These are phyloP conservation scores for Gadus macrocephalus DNA, from an alignment of 2,113 vertebrate genomes.

Conservation along the genomic window DNA sequence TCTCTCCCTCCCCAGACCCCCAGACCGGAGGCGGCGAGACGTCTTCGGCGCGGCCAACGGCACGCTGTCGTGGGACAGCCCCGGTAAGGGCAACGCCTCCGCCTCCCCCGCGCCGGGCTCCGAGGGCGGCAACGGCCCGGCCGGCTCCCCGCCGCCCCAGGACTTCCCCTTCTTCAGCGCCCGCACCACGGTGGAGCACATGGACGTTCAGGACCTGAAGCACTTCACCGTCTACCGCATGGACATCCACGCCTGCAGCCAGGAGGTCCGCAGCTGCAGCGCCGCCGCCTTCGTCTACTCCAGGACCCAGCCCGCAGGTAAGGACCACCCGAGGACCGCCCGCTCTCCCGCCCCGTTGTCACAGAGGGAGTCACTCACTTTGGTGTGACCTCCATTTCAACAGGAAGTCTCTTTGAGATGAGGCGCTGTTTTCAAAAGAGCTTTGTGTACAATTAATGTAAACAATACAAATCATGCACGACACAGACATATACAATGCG, in stretches of 20 bases:
- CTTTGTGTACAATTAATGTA: too few species aligned
- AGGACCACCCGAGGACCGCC: slow-evolving; percentile 9
- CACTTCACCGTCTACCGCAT: slow-evolving; percentile 96
- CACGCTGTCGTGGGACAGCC: slow-evolving; percentile 64
- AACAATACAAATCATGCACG: too few species aligned
- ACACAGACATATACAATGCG: too few species aligned
- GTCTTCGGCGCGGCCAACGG: slow-evolving; percentile 78
- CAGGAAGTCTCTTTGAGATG: too few species aligned
- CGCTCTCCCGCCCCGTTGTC: not conserved
- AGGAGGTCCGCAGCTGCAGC: slow-evolving; percentile 87
- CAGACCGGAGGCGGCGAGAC: slow-evolving; percentile 84
- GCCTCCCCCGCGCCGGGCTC: slow-evolving; percentile 29
- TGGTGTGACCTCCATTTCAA: too few species aligned
- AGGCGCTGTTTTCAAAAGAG: too few species aligned
- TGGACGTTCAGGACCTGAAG: slow-evolving; percentile 82
- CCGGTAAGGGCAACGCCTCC: slow-evolving; percentile 54
- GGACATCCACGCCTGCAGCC: slow-evolving; percentile 95
- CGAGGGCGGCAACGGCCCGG: slow-evolving; percentile 75
- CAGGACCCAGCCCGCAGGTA: slow-evolving; percentile 95
- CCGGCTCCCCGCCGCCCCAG: slow-evolving; percentile 68
- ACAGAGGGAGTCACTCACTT: too few species aligned
- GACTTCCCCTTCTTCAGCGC: slow-evolving; percentile 86
- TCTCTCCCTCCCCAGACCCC: slow-evolving; percentile 62
- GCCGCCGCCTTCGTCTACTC: slow-evolving; percentile 92
- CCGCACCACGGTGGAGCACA: slow-evolving; percentile 77